A percentile compares a stretch with the other conserved stretches of the same genome.
phyloP scores from a whole-genome alignment of 2,888 invertebrate genomes.

The Alloplasta piceator region DNA sequence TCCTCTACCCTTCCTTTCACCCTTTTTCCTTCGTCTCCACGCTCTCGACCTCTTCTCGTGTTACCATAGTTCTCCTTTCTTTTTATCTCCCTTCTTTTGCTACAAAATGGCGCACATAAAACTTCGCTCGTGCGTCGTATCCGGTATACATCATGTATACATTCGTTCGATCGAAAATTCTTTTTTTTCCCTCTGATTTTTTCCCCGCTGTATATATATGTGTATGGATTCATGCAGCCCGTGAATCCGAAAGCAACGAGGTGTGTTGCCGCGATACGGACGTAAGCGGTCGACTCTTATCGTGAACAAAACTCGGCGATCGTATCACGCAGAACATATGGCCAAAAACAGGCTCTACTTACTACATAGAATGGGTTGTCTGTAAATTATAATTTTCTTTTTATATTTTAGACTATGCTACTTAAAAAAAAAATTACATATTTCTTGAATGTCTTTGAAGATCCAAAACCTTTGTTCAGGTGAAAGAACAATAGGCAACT shows the following conservation, averaged over 20 bases:
- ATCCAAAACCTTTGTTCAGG: too few relatives aligned
- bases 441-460: too few relatives aligned
- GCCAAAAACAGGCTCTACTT: background rate
- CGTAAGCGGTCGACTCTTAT: conserved; percentile 32
- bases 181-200: conserved; percentile 26
- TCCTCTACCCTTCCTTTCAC: conserved; percentile 8
- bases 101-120: background rate
- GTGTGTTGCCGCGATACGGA: conserved; percentile 43
- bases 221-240: conserved; percentile 6
- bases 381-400: background rate
- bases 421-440: too few relatives aligned
- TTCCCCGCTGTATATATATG: conserved; percentile 5
- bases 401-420: background rate
- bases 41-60: conserved; percentile 26
- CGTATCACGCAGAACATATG: background rate
- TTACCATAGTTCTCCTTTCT: background rate
- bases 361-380: background rate
- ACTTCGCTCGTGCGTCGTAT: background rate
- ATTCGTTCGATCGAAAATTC: conserved; percentile 30
- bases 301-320: conserved; percentile 25
- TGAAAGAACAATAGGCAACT: too few relatives aligned
- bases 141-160: too few relatives aligned
- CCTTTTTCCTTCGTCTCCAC: conserved; percentile 19
- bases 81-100: background rate
- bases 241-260: conserved; percentile 47